phyloP scores from a whole-genome alignment of 2,888 invertebrate species.

The Fragum sueziense region DNA sequence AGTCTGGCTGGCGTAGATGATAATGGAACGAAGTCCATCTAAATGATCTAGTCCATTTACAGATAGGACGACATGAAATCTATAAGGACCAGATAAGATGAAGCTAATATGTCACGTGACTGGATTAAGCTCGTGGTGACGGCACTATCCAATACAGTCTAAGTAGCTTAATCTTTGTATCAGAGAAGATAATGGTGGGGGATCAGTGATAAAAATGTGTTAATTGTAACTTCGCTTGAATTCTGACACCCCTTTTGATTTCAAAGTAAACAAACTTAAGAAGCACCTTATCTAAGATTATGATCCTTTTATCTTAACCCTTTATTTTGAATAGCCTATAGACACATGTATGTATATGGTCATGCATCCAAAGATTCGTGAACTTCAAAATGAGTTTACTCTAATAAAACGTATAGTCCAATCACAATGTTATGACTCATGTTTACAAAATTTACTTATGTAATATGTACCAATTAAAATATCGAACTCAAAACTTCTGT shows the following conservation, averaged over 20 bases:
- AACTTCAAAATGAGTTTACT: no score
- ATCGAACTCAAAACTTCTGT: no score
- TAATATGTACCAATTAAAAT: no score
- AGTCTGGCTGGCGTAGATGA: no score
- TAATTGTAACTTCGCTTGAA: conserved; percentile 53
- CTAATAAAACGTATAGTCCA: no score
- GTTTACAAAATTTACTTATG: no score
- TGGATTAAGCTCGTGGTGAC: neutral
- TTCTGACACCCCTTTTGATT: conserved; percentile 48
- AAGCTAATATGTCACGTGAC: conserved; percentile 10
- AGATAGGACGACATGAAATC: neutral
- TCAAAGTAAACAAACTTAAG: conserved; percentile 7
- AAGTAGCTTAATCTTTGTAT: conserved; percentile 41
- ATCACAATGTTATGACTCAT: no score
- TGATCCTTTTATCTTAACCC: neutral
- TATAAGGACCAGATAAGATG: neutral
- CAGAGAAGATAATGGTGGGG: conserved; percentile 28
- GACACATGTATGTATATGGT: no score
- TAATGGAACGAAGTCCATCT: no score
- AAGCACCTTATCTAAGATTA: neutral
- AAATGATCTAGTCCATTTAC: no score
- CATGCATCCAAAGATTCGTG: no score
- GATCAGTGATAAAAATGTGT: conserved; percentile 41
- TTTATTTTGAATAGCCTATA: no score
- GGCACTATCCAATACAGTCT: neutral